A percentile compares a stretch with the other conserved stretches of the same genome.
Evolutionary conservation across 2,797 vertebrate species (phyloP).

Genomic region (Gallinago nigripennis): DNA sequence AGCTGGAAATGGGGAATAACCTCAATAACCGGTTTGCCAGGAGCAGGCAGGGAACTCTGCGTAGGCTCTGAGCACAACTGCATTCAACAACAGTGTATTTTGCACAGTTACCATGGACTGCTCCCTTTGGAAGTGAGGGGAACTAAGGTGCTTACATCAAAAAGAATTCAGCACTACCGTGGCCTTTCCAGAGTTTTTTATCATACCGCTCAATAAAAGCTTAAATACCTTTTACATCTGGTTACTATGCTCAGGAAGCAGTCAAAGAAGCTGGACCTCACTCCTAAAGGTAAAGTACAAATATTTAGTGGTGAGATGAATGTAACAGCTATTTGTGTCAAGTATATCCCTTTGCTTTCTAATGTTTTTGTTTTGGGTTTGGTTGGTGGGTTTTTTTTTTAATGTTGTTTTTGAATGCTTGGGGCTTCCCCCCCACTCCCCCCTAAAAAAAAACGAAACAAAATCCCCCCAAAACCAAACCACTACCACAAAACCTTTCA

Average conservation of each 20-base stretch:
- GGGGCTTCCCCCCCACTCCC: not conserved
- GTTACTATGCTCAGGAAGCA: not conserved
- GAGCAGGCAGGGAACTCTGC: not conserved
- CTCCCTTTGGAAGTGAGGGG: not conserved
- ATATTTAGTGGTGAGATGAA: not conserved
- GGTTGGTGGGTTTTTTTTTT: too few species aligned
- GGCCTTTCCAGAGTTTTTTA: not conserved
- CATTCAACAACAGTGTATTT: not conserved
- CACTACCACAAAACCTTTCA: not conserved
- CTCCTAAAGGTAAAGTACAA: slow-evolving; percentile 23
- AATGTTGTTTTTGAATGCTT: not conserved
- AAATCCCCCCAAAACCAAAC: not conserved
- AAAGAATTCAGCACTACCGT: not conserved
- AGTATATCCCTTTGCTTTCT: not conserved
- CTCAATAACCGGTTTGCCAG: not conserved
- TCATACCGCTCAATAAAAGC: not conserved
- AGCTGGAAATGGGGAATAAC: not conserved
- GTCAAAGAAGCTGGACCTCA: not conserved
- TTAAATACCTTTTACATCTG: not conserved
- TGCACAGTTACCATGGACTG: not conserved
- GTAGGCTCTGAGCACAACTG: not conserved
- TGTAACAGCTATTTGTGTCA: not conserved
- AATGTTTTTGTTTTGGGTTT: not conserved
- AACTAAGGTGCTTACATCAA: not conserved
- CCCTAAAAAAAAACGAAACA: not conserved